phyloP scores from a whole-genome alignment of 2,797 vertebrate genomes.

The Rhinophrynus dorsalis region DNA sequence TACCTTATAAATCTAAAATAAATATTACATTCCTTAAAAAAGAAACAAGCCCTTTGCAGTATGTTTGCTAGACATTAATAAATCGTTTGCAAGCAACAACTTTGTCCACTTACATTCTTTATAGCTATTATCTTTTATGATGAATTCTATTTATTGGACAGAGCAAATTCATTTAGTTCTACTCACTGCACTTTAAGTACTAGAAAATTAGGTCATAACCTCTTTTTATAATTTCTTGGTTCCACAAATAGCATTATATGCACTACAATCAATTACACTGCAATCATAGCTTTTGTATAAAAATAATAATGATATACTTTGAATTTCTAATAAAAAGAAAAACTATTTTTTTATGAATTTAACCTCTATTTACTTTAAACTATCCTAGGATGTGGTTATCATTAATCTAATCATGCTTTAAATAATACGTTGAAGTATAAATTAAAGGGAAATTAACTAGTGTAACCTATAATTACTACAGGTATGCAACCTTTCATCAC shows the following conservation, averaged over 20 bases:
- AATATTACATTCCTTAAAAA: too few relatives aligned
- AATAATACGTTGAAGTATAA: not conserved
- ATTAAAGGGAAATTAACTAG: too few relatives aligned
- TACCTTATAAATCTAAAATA: too few relatives aligned
- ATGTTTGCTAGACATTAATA: too few relatives aligned
- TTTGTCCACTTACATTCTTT: too few relatives aligned
- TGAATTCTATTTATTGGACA: too few relatives aligned
- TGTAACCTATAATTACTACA: too few relatives aligned
- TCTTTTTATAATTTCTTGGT: not conserved
- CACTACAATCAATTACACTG: not conserved
- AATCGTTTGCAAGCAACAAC: too few relatives aligned
- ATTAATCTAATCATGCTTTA: too few relatives aligned
- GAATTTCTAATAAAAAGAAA: not conserved
- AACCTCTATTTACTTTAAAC: not conserved
- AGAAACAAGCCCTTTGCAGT: too few relatives aligned
- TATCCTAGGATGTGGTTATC: not conserved
- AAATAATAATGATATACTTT: not conserved
- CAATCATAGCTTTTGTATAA: not conserved
- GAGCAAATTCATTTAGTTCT: not conserved
- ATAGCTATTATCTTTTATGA: too few relatives aligned
- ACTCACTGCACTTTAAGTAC: not conserved
- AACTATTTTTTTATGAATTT: not conserved
- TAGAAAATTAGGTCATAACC: not conserved
- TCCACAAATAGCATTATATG: not conserved
- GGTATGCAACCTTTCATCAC: too few relatives aligned